Conservation (phyloP, 2,797 vertebrate species). For the Cuculus canorus region DNA sequence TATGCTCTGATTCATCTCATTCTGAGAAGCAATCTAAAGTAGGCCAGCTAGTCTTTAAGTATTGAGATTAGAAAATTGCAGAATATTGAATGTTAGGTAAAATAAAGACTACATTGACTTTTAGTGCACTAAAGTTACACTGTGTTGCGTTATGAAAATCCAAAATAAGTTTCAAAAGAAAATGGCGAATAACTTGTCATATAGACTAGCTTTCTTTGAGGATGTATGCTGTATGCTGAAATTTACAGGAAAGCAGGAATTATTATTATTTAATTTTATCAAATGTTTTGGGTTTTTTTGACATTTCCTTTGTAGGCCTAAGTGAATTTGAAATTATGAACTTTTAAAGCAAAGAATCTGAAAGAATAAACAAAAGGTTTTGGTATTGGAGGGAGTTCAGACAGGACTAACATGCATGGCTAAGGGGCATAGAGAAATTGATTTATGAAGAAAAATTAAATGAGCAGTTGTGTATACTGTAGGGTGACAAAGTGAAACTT, state of each 20-base stretch:
- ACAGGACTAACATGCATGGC: background rate
- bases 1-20: background rate
- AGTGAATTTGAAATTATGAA: background rate
- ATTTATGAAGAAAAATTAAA: slow-evolving; percentile 38
- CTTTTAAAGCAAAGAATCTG: background rate
- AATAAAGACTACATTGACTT: background rate
- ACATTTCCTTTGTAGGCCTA: background rate
- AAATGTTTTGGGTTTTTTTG: background rate
- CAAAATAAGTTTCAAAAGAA: background rate
- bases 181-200: background rate
- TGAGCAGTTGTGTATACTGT: background rate
- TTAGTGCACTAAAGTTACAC: background rate
- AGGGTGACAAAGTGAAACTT: background rate
- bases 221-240: background rate
- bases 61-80: background rate
- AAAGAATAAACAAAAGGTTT: background rate
- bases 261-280: background rate
- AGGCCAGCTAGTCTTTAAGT: background rate
- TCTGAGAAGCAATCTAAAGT: background rate
- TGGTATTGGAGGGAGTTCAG: background rate
- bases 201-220: background rate
- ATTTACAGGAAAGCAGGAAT: background rate
- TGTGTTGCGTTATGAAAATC: background rate
- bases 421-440: background rate
- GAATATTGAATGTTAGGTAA: background rate